Base-by-base conservation (phyloP, 1,140 invertebrate genomes). In the Macrostomum lignano region DNA sequence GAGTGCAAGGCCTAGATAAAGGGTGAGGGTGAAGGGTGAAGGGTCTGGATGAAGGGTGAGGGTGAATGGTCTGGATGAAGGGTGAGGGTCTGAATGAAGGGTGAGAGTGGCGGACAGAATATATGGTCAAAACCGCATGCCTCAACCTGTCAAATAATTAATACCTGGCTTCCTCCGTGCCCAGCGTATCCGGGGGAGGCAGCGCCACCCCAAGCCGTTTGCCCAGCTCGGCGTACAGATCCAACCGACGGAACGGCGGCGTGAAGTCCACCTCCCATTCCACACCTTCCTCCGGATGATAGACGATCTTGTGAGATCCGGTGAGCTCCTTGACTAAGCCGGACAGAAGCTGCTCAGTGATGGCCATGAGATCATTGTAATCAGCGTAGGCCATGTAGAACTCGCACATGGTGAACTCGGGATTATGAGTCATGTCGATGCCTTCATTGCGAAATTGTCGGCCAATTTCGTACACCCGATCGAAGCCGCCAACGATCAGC, bases 341-440 rank as follows among this genome's bases (percentile, higher is more conserved):
- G 25, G 86, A 79, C 5, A 98, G 23, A 58, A 98, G 62, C 30
- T 68, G 65, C 59, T 98, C 88, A 2, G 86, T 91, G 3, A 96
- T 69, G 21, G 64, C 53, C 58, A 96, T 91, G 2, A 94, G 45
- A 61, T 98, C 88, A 53, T 88, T 69, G 46, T 94, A 96, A 61
- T 98, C 88, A 14, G 88, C 88, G 63, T 96, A 98, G 0, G 88
- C 88, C 82, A 96, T 94, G 58, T 98, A 98, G 58, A 96, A 96
- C 63, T 98, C 88, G 55, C 82, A 91, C 9, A 81, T 88, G 3
- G 88, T 96, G 47, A 98, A 98, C 59, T 98, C 88, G 1, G 88
- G 88, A 58, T 98, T 98, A 49, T 98, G 88, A 0, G 88, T 94
- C 41, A 93, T 51, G 59, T 96, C 88, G 45, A 96, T 96, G 33